These are phyloP conservation scores for Ailuropoda melanoleuca DNA, from an alignment of 2,113 vertebrate species.

Conservation along the genomic window DNA sequence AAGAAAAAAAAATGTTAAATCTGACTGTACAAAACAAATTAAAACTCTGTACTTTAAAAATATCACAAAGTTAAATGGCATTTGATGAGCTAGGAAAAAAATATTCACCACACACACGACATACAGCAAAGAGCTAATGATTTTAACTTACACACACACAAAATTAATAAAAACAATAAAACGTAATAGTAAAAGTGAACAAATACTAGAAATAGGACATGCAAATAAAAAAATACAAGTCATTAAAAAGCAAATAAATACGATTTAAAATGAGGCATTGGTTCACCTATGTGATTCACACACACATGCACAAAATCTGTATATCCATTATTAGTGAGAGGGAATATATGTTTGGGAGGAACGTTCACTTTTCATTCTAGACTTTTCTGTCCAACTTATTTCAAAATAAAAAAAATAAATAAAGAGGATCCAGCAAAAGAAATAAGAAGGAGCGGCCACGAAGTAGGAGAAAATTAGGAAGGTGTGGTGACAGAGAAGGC, in stretches of 20 bases:
- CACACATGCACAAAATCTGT: neutral
- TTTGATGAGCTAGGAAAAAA: neutral
- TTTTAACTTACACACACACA: neutral
- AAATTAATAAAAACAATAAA: neutral
- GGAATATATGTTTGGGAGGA: neutral
- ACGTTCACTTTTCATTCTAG: neutral
- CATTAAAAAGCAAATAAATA: neutral
- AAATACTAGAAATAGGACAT: neutral
- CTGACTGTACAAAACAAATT: neutral
- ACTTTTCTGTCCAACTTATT: conserved; percentile 9
- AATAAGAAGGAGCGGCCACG: neutral
- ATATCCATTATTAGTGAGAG: neutral
- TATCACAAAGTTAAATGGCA: neutral
- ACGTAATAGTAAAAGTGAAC: neutral
- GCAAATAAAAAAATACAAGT: neutral
- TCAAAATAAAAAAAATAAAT: neutral
- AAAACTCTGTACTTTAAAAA: conserved; percentile 20
- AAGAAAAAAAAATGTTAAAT: neutral
- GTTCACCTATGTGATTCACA: neutral
- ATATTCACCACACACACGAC: neutral
- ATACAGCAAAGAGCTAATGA: neutral
- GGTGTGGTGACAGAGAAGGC: neutral
- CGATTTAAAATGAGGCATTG: neutral
- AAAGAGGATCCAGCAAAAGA: neutral
- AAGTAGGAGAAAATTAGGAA: neutral